phyloP scores from a whole-genome alignment of 2,113 vertebrate genomes.

The Machaerirhynchus nigripectus region DNA sequence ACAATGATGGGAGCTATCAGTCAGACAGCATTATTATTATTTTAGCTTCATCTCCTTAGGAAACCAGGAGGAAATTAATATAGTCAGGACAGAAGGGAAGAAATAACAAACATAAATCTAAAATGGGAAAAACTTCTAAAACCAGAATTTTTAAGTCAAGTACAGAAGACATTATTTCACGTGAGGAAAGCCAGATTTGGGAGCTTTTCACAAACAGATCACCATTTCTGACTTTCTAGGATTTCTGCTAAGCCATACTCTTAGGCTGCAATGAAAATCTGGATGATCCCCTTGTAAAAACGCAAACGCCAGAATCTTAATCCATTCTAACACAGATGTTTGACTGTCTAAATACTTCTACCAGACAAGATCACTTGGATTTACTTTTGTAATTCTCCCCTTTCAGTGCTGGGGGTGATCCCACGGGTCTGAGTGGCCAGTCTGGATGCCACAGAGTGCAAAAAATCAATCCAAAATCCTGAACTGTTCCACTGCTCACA shows the following conservation, averaged over 20 bases:
- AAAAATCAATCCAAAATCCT: background rate
- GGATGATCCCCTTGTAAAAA: slow-evolving; percentile 16
- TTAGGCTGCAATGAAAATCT: slow-evolving; percentile 6
- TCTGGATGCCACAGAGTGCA: background rate
- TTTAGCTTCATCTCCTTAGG: background rate
- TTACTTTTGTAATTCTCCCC: background rate
- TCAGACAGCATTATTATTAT: background rate
- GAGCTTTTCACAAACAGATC: background rate
- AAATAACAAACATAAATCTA: background rate
- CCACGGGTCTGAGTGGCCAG: background rate
- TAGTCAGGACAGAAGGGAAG: background rate
- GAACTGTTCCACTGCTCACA: background rate
- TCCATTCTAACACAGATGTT: slow-evolving; percentile 3
- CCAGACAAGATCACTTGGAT: background rate
- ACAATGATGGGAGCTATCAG: background rate
- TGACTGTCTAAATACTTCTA: background rate
- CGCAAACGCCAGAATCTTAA: background rate
- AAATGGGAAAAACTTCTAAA: background rate
- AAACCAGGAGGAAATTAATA: background rate
- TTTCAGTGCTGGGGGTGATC: background rate
- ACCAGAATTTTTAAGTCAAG: background rate
- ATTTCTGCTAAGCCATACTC: slow-evolving; percentile 1
- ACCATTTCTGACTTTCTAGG: slow-evolving; percentile 4
- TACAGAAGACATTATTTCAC: background rate
- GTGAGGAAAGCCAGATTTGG: background rate